These are phyloP conservation scores for Anolis carolinensis DNA, from an alignment of 2,113 vertebrate species.

Conservation along the genomic window DNA sequence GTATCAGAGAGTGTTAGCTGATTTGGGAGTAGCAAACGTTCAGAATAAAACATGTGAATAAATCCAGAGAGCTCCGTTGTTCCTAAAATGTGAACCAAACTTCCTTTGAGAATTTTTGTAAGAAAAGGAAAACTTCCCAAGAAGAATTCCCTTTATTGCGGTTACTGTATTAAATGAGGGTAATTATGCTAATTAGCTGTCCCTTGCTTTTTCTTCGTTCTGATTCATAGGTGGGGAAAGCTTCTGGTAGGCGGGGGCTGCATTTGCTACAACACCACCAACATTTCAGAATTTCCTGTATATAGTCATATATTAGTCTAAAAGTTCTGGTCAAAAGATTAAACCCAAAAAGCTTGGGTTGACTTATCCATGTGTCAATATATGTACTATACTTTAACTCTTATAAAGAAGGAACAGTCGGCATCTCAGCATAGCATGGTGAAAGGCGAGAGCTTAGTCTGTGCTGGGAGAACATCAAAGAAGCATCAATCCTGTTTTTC, in stretches of 20 bases:
- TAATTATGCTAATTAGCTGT: not conserved
- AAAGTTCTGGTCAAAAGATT: too few relatives aligned
- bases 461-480: too few relatives aligned
- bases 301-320: too few relatives aligned
- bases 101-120: not conserved
- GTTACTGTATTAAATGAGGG: not conserved
- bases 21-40: not conserved
- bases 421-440: too few relatives aligned
- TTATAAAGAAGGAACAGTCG: too few relatives aligned
- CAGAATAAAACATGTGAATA: not conserved
- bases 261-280: not conserved
- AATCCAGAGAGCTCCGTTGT: not conserved
- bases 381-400: too few relatives aligned
- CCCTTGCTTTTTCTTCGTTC: not conserved
- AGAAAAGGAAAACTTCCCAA: not conserved
- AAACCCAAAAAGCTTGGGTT: too few relatives aligned
- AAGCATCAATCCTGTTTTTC: too few relatives aligned
- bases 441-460: too few relatives aligned
- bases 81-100: not conserved
- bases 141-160: not conserved
- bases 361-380: too few relatives aligned
- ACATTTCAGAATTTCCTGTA: not conserved
- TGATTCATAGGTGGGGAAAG: not conserved
- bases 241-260: too few relatives aligned
- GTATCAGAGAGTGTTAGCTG: not conserved